phyloP scores from a whole-genome alignment of 1,140 invertebrate genomes.

The Agraylea sexmaculata region DNA sequence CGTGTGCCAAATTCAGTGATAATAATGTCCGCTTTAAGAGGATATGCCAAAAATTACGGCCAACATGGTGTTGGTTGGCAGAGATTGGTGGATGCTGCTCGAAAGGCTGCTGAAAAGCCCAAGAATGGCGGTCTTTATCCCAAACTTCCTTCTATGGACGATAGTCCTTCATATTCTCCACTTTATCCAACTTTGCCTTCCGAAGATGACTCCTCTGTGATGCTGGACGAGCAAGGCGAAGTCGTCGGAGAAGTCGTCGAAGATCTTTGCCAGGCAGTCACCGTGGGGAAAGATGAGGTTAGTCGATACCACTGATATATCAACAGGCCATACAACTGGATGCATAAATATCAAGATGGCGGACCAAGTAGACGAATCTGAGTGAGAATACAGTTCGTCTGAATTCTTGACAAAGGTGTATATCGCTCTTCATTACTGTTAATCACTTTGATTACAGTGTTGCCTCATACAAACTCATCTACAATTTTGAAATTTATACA shows the following conservation, averaged over 20 bases:
- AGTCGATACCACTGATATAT: too few species aligned
- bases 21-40: background rate
- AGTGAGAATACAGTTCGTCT: too few species aligned
- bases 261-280: constrained; percentile 32
- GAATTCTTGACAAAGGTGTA: too few species aligned
- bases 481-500: too few species aligned
- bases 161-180: constrained; percentile 23
- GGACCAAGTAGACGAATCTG: too few species aligned
- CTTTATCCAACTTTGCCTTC: constrained; percentile 33
- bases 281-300: constrained; percentile 29
- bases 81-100: constrained; percentile 14
- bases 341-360: too few species aligned
- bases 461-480: too few species aligned
- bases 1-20: too few species aligned
- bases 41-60: constrained; percentile 15
- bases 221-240: constrained; percentile 17
- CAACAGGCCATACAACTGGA: too few species aligned
- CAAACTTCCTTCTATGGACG: constrained; percentile 26
- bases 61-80: constrained; percentile 20
- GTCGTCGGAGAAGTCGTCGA: constrained; percentile 34
- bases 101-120: background rate
- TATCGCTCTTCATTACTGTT: too few species aligned
- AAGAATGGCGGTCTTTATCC: constrained; percentile 30
- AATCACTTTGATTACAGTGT: too few species aligned
- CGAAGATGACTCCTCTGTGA: constrained; percentile 30